Evolutionary conservation across 2,888 invertebrate genomes (phyloP).

Genomic region (Tinea semifulvella): DNA sequence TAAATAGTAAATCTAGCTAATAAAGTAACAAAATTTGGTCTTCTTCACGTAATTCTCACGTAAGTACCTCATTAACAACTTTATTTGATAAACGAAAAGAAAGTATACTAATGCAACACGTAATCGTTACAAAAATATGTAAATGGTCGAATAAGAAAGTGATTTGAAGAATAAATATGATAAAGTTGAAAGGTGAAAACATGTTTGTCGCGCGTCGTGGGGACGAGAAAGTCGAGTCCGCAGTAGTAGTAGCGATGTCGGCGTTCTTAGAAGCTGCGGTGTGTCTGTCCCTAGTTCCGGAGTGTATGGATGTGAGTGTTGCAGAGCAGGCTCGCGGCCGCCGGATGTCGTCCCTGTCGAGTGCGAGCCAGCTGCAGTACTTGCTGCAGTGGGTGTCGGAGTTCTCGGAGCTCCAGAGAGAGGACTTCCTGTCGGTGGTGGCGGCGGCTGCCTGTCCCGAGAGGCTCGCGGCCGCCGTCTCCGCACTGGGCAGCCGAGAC

Average conservation of each 20-base stretch:
- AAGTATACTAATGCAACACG: too few species aligned
- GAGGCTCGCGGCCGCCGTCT: constrained; percentile 75
- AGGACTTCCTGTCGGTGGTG: constrained; percentile 82
- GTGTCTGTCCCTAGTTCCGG: constrained; percentile 38
- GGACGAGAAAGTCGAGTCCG: constrained; percentile 9
- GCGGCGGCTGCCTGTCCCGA: constrained; percentile 71
- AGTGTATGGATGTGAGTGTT: constrained; percentile 30
- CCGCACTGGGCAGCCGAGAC: constrained; percentile 72
- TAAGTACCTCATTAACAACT: too few species aligned
- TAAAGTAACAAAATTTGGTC: too few species aligned
- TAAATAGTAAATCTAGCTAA: too few species aligned
- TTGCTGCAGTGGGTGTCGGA: constrained; percentile 88
- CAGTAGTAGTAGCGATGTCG: too few species aligned
- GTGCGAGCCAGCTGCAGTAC: constrained; percentile 82
- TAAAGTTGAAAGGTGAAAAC: constrained; percentile 55
- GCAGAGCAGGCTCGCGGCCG: constrained; percentile 20
- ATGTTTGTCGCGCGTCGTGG: constrained; percentile 29
- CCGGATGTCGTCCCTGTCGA: constrained; percentile 67
- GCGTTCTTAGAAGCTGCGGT: constrained; percentile 37
- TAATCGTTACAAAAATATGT: constrained; percentile 7
- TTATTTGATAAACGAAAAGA: too few species aligned
- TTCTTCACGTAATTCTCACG: too few species aligned
- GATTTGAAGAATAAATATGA: constrained; percentile 38
- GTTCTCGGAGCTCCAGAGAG: constrained; percentile 88
- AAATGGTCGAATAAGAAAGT: constrained; percentile 36